These are phyloP conservation scores for Mola mola DNA, from an alignment of 2,113 vertebrate species.

Conservation along the genomic window DNA sequence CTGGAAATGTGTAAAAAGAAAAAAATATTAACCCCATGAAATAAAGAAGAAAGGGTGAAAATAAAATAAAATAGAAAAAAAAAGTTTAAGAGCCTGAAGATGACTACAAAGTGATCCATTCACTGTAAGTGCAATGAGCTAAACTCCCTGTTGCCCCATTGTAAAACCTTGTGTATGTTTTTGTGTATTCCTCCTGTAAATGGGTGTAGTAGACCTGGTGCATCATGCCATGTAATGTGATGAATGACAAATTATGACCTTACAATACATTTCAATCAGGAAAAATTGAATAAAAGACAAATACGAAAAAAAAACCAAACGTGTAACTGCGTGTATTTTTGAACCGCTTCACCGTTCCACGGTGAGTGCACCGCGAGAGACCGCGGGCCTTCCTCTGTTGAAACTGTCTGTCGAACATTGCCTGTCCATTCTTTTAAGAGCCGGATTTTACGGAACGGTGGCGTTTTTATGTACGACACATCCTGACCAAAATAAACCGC, in stretches of 20 bases:
- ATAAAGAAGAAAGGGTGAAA: constrained; percentile 46
- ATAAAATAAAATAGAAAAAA: constrained; percentile 55
- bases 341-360: too few species aligned
- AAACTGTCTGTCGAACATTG: too few species aligned
- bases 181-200: constrained; percentile 94
- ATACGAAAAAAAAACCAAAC: constrained; percentile 60
- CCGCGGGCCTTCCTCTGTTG: too few species aligned
- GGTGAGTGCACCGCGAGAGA: too few species aligned
- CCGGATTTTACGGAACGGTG: too few species aligned
- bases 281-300: constrained; percentile 79
- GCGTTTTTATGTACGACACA: too few species aligned
- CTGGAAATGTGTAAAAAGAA: constrained; percentile 57
- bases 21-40: constrained; percentile 63
- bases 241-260: constrained; percentile 89
- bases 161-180: constrained; percentile 95
- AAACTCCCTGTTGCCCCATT: constrained; percentile 90
- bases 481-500: too few species aligned
- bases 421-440: too few species aligned
- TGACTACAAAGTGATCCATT: constrained; percentile 78
- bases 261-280: constrained; percentile 93
- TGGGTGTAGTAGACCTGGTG: constrained; percentile 93
- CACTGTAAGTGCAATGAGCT: constrained; percentile 92
- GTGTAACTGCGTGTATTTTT: too few species aligned
- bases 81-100: constrained; percentile 77
- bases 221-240: constrained; percentile 96